Base-by-base conservation (phyloP, 2,888 invertebrate species). In the Aphelenchoides bicaudatus region DNA sequence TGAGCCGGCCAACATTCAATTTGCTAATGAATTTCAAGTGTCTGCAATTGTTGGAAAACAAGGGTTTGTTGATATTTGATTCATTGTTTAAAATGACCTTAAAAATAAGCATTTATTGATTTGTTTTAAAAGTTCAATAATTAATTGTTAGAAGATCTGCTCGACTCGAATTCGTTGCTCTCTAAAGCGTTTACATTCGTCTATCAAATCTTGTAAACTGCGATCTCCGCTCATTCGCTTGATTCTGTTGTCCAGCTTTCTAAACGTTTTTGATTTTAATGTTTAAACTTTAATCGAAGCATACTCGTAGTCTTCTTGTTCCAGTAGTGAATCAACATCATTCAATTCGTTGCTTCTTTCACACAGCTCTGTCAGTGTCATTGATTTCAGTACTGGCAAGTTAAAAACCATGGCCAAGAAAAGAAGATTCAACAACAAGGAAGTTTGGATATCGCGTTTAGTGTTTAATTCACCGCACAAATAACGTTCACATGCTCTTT, bases 381-480 rank as follows among this genome's bases (percentile, higher is more conserved):
- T 77, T 1, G 71, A 73, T 54, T 78, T 78, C 77, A 77, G 74
- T 5, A 77, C 75, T 8, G 74, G 73, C 46, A 78, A 60, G 55
- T 71, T 71, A 64, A 75, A 75, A 72, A 76, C 75, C 58, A 76
- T 76, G 27, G 77, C 65, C 31, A 78, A 63, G 62, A 77, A 77
- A n/a, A 77, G 65, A 13, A 78, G 60, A 46, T 77, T 75, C 16
- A 77, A 61, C 2, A 78, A 57, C 1, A 77, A 61, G 0, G 72
- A 74, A 1, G 77, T 78, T 6, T 63, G 46, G 25, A 76, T 61
- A 39, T 76, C 76, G 58, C 72, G 70, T 55, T 76, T 74, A 37
- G 73, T 68, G 50, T 73, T 76, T 46, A 77, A 60, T 38, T 77
- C 77, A n/a, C 74, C 72, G 56, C 77, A 77, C 37, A 77, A 59